Percentiles rank a stretch among this genome's conserved stretches.
Conservation (phyloP, 2,113 vertebrate species). For the Calonectris borealis region DNA sequence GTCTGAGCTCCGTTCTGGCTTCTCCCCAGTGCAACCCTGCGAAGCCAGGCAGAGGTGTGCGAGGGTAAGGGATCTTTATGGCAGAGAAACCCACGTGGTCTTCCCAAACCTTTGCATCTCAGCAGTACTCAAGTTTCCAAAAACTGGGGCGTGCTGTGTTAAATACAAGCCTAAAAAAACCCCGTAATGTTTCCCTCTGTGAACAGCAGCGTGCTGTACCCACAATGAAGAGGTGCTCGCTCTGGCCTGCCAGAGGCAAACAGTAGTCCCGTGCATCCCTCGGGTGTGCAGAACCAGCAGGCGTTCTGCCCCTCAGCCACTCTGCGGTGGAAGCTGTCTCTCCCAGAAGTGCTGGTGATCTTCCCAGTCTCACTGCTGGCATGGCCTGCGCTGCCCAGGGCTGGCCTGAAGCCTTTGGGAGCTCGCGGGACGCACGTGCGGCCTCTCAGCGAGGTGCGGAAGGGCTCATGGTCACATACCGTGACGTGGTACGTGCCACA, state of each 20-base stretch:
- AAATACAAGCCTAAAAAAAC: neutral
- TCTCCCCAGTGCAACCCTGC: accelerated
- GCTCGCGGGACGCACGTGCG: accelerated
- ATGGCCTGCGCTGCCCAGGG: neutral
- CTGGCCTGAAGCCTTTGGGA: neutral
- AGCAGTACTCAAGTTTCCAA: neutral
- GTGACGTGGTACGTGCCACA: accelerated
- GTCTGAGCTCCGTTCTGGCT: accelerated
- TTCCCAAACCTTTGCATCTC: neutral
- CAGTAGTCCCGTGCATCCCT: neutral
- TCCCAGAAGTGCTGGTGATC: accelerated
- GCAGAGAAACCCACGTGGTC: accelerated
- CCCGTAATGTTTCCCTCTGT: neutral
- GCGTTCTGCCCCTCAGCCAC: accelerated
- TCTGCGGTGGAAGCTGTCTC: no score
- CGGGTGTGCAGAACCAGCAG: accelerated
- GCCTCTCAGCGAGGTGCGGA: accelerated
- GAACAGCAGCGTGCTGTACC: accelerated
- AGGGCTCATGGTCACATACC: accelerated
- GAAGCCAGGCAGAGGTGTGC: neutral
- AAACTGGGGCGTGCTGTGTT: accelerated
- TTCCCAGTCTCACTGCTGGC: neutral
- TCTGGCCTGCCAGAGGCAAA: neutral
- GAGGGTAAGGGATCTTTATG: accelerated
- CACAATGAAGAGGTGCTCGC: accelerated